Percentiles rank a stretch among this genome's conserved stretches.
These are phyloP conservation scores for Callitettix versicolor DNA, from an alignment of 1,140 invertebrate species.

Conservation along the genomic window DNA sequence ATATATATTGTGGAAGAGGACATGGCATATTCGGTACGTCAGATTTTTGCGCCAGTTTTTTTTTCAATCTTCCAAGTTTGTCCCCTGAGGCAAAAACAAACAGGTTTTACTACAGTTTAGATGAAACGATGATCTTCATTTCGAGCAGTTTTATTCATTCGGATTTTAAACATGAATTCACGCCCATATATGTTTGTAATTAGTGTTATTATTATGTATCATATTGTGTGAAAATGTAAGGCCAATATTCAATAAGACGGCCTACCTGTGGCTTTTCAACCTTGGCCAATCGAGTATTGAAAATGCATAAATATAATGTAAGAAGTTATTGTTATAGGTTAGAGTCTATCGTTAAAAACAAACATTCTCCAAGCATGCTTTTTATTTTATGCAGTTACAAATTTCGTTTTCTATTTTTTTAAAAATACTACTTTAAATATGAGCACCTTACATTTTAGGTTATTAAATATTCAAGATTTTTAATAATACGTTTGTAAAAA, in stretches of 20 bases:
- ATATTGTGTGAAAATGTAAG: background rate
- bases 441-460: too few relatives aligned
- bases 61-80: conserved; percentile 13
- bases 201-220: background rate
- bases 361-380: too few relatives aligned
- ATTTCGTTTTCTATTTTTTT: too few relatives aligned
- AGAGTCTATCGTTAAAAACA: background rate
- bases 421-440: too few relatives aligned
- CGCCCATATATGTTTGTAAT: background rate
- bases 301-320: conserved; percentile 10
- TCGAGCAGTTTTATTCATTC: background rate
- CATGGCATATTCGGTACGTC: conserved; percentile 17
- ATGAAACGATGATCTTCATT: conserved; percentile 8
- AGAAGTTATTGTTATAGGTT: conserved; percentile 9
- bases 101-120: conserved; percentile 15
- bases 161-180: too few relatives aligned
- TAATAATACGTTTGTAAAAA: too few relatives aligned
- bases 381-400: too few relatives aligned
- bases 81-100: conserved; percentile 17
- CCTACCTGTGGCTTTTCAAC: conserved; percentile 7
- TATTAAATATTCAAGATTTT: too few relatives aligned
- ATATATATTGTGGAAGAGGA: background rate
- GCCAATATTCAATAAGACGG: conserved; percentile 1
- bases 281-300: conserved; percentile 1
- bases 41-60: conserved; percentile 17